Evolutionary conservation across 2,888 invertebrate genomes (phyloP).

Genomic region (Stomorhina lunata): DNA sequence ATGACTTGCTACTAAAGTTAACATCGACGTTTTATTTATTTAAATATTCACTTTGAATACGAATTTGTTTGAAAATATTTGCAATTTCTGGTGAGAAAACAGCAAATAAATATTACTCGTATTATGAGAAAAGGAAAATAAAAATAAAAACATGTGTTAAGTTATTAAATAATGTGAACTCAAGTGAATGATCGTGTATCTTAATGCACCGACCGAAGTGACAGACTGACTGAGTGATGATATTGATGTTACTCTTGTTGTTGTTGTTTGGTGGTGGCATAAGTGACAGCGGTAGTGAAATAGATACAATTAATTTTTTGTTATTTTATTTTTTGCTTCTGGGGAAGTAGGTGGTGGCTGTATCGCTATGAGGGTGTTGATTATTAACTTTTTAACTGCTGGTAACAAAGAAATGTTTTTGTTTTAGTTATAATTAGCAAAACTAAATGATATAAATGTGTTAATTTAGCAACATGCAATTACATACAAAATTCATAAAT

Average conservation of each 20-base stretch:
- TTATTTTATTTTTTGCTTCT: background rate
- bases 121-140: background rate
- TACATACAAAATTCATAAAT: background rate
- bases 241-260: too few relatives aligned
- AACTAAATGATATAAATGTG: conserved; percentile 7
- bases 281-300: conserved; percentile 3
- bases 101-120: too few relatives aligned
- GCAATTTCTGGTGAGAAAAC: conserved; percentile 23
- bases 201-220: too few relatives aligned
- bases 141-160: conserved; percentile 35
- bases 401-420: conserved; percentile 53
- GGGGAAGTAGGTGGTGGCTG: conserved; percentile 39
- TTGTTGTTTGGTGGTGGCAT: background rate
- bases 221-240: background rate
- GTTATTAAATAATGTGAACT: conserved; percentile 18
- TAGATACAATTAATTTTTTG: conserved; percentile 19
- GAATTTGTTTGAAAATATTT: background rate
- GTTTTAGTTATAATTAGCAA: background rate
- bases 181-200: too few relatives aligned
- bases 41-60: conserved; percentile 11
- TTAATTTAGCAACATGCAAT: background rate
- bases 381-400: conserved; percentile 21
- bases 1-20: background rate
- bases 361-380: conserved; percentile 1
- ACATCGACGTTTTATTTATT: background rate